Evolutionary conservation across 2,113 vertebrate genomes (phyloP).

Genomic region (Macrotus californicus): DNA sequence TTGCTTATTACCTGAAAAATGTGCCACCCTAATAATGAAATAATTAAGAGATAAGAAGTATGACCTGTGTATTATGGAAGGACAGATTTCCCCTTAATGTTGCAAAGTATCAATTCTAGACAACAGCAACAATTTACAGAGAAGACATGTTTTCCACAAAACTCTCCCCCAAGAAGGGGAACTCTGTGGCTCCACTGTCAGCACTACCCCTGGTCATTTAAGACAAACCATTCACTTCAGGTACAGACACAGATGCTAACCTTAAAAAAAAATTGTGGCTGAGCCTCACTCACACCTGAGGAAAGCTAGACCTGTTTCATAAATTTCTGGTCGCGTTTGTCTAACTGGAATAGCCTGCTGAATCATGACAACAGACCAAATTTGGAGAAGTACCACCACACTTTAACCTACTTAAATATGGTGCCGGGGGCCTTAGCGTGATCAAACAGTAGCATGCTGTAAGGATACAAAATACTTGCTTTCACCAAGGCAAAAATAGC

Average conservation of each 20-base stretch:
- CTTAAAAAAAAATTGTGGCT: not conserved
- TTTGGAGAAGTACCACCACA: not conserved
- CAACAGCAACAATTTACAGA: not conserved
- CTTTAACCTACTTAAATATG: not conserved
- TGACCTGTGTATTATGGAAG: not conserved
- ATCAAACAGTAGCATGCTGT: not conserved
- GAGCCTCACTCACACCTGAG: not conserved
- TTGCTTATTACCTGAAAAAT: not conserved
- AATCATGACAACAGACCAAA: not conserved
- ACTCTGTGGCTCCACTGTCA: not conserved
- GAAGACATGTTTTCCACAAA: not conserved
- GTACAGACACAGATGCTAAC: not conserved
- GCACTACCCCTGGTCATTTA: not conserved
- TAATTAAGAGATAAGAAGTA: not conserved
- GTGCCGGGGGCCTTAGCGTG: not conserved
- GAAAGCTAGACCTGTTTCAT: not conserved
- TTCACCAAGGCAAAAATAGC: slow-evolving; percentile 3
- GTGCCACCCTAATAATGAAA: not conserved
- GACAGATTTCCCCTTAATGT: not conserved
- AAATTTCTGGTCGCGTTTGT: not conserved
- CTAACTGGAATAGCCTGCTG: not conserved
- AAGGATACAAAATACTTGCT: not conserved
- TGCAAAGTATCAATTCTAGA: not conserved
- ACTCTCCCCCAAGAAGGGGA: not conserved
- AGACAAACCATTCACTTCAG: not conserved